A percentile compares a stretch with the other conserved stretches of the same genome.
Conservation (phyloP, 2,888 invertebrate species). For the Ecliptopera silaceata region DNA sequence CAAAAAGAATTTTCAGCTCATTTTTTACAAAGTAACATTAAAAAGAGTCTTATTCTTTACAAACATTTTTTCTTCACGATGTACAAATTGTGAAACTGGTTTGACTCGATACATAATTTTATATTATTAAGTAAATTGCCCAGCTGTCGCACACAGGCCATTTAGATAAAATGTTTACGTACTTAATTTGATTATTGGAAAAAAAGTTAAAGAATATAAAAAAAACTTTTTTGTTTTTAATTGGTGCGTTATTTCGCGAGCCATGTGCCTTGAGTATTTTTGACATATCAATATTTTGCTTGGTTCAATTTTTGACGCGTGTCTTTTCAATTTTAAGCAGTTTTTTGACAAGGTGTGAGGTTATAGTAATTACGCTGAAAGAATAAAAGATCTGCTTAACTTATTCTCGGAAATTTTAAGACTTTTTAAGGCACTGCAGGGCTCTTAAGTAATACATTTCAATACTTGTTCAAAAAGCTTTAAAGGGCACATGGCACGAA, state of each 20-base stretch:
- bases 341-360: no score
- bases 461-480: neutral
- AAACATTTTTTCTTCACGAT: slow-evolving; percentile 36
- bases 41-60: slow-evolving; percentile 8
- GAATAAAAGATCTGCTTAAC: neutral
- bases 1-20: no score
- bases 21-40: slow-evolving; percentile 1
- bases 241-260: neutral
- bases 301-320: slow-evolving; percentile 1
- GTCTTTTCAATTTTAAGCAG: neutral
- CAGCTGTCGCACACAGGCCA: slow-evolving; percentile 58
- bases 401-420: neutral
- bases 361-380: no score
- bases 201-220: slow-evolving; percentile 20
- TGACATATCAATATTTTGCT: neutral
- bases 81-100: slow-evolving; percentile 47
- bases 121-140: slow-evolving; percentile 74
- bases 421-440: neutral
- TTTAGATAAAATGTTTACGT: slow-evolving; percentile 73
- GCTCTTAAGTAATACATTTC: neutral
- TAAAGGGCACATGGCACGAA: neutral
- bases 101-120: slow-evolving; percentile 65
- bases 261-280: slow-evolving; percentile 14
- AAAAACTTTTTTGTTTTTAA: slow-evolving; percentile 27
- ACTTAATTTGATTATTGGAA: slow-evolving; percentile 73